Base-by-base conservation (phyloP, 2,797 vertebrate species). In the Notolepis coatsorum region DNA sequence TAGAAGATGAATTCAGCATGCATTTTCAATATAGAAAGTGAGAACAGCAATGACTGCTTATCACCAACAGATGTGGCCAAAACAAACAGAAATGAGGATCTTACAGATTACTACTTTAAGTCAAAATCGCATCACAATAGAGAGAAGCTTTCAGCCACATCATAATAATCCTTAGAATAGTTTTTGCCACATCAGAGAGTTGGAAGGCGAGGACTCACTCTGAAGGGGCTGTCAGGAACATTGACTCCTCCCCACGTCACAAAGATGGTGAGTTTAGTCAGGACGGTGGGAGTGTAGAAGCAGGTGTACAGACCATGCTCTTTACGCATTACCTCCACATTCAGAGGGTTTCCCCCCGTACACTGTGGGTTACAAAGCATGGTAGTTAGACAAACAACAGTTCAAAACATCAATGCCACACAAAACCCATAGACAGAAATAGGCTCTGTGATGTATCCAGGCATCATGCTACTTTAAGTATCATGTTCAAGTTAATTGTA, bases 211-310 rank as follows among this genome's bases (percentile, higher is more conserved):
- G 37, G 1, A 75, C 88, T 81, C 21, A 93, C 91, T 78, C 89
- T 82, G 70, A 89, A 93, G 25, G 92, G 92, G 65, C 92, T 93
- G 56, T 86, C 85, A n/a, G 91, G 90, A 53, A 94, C 87, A 69
- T 84, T 91, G 47, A 93, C 88, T 0, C 91, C 91, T 2, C 91
- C 92, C 91, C 92, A 94, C 7, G 92, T 84, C 15, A 93, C 80
- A 77, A 88, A 50, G 27, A 90, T 83, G 0, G 91, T 92, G 79
- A 92, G 91, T 53, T 93, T 93, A 60, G 86, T 63, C 0, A 90
- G 77, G 52, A 86, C 87, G 75, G 80, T 84, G 39, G 92, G 92
- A 5, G 84, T 47, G 2, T 93, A 93, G 56, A 79, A 87, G 66
- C 93, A 93, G 76, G 77, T 88, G 37, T 88, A 92, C 2, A 87